These are phyloP conservation scores for Tokudaia muenninki DNA, from an alignment of 2,797 vertebrate species.

Conservation along the genomic window DNA sequence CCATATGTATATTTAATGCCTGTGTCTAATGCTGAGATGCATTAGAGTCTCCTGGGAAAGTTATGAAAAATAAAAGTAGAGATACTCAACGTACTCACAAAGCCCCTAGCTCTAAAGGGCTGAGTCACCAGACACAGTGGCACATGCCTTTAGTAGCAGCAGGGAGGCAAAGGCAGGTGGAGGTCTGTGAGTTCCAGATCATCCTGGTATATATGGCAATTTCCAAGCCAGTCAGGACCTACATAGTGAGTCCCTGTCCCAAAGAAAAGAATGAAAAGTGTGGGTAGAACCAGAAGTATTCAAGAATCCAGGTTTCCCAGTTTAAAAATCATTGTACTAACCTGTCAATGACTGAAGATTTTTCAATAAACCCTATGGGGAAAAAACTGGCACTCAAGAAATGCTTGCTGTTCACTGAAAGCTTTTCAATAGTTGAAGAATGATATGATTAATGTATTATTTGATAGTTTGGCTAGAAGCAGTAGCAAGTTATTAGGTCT, in stretches of 20 bases:
- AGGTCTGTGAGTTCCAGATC: not conserved
- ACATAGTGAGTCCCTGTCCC: not conserved
- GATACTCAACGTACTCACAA: not conserved
- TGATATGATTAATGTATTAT: not conserved
- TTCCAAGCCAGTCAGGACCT: not conserved
- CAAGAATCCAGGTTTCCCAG: not conserved
- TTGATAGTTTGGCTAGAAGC: not conserved
- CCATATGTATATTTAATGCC: not conserved
- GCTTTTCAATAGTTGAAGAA: not conserved
- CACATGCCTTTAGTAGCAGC: not conserved
- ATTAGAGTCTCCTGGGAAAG: not conserved
- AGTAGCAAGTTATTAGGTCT: not conserved
- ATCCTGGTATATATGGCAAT: no score
- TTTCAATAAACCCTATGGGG: not conserved
- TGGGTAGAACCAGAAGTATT: not conserved
- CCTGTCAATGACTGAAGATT: not conserved
- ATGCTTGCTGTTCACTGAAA: not conserved
- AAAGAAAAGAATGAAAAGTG: not conserved
- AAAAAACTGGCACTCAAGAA: not conserved
- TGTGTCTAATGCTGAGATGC: not conserved
- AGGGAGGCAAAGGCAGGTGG: no score
- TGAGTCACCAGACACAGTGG: not conserved
- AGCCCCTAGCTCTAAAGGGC: not conserved
- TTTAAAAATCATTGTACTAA: constrained; percentile 4
- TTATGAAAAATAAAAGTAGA: not conserved